Evolutionary conservation across 1,140 invertebrate genomes (phyloP).

Genomic region (Ooceraea biroi): DNA sequence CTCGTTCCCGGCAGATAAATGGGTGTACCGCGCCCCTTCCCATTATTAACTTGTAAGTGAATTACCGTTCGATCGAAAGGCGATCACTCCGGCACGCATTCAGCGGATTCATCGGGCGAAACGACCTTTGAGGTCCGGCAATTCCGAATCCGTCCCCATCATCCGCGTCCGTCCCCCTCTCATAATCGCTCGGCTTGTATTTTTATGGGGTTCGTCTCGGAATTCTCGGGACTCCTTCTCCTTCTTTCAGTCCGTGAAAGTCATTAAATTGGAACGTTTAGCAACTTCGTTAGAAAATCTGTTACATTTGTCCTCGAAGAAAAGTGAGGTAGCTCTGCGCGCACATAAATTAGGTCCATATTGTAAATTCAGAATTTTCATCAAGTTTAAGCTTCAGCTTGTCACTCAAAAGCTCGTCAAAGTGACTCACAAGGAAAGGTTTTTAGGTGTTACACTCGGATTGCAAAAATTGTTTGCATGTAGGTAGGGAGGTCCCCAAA

Average conservation of each 20-base stretch:
- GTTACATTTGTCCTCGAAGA: not conserved
- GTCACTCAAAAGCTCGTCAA: too few relatives aligned
- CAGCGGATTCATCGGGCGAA: conserved; percentile 77
- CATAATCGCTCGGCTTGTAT: conserved; percentile 71
- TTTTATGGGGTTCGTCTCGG: conserved; percentile 67
- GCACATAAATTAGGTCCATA: not conserved
- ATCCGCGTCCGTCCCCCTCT: conserved; percentile 48
- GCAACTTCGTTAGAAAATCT: conserved; percentile 23
- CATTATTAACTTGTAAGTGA: conserved; percentile 86
- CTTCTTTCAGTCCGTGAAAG: conserved; percentile 22
- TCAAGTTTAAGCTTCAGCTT: not conserved
- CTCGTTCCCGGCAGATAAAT: conserved; percentile 80
- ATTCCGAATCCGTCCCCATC: conserved; percentile 68
- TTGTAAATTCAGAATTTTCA: not conserved
- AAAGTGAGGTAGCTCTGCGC: not conserved
- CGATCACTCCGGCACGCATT: conserved; percentile 79
- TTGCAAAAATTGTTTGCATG: too few relatives aligned
- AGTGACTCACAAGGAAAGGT: too few relatives aligned
- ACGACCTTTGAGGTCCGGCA: conserved; percentile 82
- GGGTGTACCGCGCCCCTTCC: conserved; percentile 80
- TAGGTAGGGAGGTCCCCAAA: too few relatives aligned
- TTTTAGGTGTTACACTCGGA: too few relatives aligned
- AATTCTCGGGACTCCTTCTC: conserved; percentile 3
- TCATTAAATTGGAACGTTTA: conserved; percentile 50
- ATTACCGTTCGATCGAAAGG: conserved; percentile 85